Base-by-base conservation (phyloP, 1,140 invertebrate species). In the Coenobita brevimanus region DNA sequence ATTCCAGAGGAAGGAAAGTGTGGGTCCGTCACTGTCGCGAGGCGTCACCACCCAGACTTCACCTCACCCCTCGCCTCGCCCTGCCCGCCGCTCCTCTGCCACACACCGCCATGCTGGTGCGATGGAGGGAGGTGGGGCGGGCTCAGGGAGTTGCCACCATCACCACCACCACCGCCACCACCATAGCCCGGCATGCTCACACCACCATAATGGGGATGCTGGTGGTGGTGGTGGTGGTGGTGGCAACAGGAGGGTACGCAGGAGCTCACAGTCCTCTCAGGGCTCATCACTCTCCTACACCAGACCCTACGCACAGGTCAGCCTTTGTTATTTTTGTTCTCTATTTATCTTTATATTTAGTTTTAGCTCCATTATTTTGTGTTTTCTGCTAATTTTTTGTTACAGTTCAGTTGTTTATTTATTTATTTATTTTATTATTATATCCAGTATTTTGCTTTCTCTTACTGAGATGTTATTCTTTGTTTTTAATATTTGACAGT, bases 181-280 rank as follows among this genome's bases (percentile, higher is more conserved):
- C 33, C 88, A 89, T 71, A 43, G 41, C 43, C 62, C 67, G 24
- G 80, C 78, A 33, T 89, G 83, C 3, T 67, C 92, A 1, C 92
- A 93, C n/a, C 92, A 93, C 57, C 43, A 73, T 27, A 78, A 79
- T 84, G 73, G 75, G 33, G 73, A 85, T 54, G 69, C 57, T 30
- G 80, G 73, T 57, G 86, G 71, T 41, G 89, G 43, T 50, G 17
- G 46, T 50, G 46, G 46, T 50, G 46, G 46, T 50, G 46, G 46
- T 50, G 46, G 46, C 46, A 50, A 17, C 36, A 76, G 84, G 79
- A 90, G 80, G 76, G 84, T 79, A 82, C 85, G 87, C 81, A 84
- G 86, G 33, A 92, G 92, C 88, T 92, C 91, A 85, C 92, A 92
- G 89, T 93, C 92, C 38, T 93, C 92, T 24, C 92, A 93, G 81